Percentiles rank a stretch among this genome's conserved stretches.
Evolutionary conservation across 2,797 vertebrate genomes (phyloP).

Genomic region (Enoplosus armatus): DNA sequence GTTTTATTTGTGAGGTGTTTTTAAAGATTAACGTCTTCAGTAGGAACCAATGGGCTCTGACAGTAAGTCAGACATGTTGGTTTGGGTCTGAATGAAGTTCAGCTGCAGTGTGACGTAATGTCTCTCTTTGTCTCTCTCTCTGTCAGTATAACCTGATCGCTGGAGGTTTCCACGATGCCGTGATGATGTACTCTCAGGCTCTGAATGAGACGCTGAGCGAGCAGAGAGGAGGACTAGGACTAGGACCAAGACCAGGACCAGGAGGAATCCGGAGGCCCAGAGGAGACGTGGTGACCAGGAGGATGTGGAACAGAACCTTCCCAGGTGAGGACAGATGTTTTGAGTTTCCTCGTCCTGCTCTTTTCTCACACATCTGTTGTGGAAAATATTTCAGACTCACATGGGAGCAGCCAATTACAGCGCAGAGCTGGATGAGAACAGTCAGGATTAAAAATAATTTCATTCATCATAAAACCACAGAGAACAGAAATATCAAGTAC

Average conservation of each 20-base stretch:
- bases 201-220: constrained; percentile 85
- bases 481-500: background rate
- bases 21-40: no score
- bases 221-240: constrained; percentile 15
- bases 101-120: no score
- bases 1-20: no score
- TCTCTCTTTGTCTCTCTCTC: background rate
- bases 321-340: constrained; percentile 79
- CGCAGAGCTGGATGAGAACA: constrained; percentile 3
- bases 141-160: constrained; percentile 90
- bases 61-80: no score
- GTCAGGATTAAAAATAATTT: background rate
- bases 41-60: no score
- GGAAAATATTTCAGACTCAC: background rate
- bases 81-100: no score
- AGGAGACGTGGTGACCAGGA: constrained; percentile 78
- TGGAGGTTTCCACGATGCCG: constrained; percentile 90
- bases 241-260: constrained; percentile 59
- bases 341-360: no score
- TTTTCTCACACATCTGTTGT: background rate
- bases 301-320: constrained; percentile 84
- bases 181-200: constrained; percentile 90
- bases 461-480: constrained; percentile 1
- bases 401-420: constrained; percentile 26
- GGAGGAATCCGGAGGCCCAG: constrained; percentile 65